Evolutionary conservation across 1,140 invertebrate species (phyloP), one percentile per base, ranked within the genome.

Genomic region (Venustaconcha ellipsiformis): DNA sequence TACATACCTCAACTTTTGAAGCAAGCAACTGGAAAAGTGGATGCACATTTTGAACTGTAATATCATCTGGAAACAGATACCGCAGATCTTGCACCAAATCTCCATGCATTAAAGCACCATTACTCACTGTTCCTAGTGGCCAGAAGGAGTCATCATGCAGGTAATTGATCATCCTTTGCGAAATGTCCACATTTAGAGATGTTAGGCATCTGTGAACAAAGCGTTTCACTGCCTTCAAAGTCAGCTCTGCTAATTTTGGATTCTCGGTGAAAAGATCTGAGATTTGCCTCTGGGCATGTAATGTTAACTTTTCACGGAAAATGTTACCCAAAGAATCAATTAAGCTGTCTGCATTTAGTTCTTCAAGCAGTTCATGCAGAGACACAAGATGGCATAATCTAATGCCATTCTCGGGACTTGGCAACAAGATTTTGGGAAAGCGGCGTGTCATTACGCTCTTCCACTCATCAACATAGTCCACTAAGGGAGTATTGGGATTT

Each of bases 131-230:
- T 57, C 64, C 57, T 13, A 20, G 17, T 2, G 71, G 64, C 71
- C 71, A 73, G 59, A 73, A 73, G 15, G 71, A 67, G 8, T 67
- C 57, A 57, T 73, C 64, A 5, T 55, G 26, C 4, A 73, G 30
- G 57, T 73, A 73, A 58, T 37, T 11, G 14, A 26, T 18, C 15
- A 73, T 15, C 13, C 56, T 17, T 23, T 57, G 63, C 4, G 48
- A 18, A 4, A 65, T 13, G n/a, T 67, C 64, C 6, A 65, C 71
- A 14, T 37, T 67, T 13, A 23, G 6, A 2, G 65, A 66, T n/a
- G 63, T 56, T 17, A 67, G 13, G 20, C 62, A 78, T 71, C 74
- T 64, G 23, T 76, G 70, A n/a, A 66, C 55, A 70, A 76, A 76
- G 37, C 55, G 58, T 65, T 70, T 75, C 15, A 75, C 14, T 57